A percentile compares a stretch with the other conserved stretches of the same genome.
Evolutionary conservation across 1,140 invertebrate genomes (phyloP).

Genomic region (Parasteatoda tepidariorum): DNA sequence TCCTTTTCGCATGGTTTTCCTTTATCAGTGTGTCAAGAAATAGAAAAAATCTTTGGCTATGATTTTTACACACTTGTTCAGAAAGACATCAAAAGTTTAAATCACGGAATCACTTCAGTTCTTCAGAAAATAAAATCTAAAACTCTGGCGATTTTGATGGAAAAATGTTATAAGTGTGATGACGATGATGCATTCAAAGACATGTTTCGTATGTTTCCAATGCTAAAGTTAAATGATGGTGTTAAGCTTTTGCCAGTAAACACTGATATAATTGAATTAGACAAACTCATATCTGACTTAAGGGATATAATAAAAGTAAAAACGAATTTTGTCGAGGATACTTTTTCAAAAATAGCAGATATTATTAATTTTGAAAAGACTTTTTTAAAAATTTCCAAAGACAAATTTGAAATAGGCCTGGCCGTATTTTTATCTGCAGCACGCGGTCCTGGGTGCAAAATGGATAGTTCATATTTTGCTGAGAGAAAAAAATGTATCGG

Average conservation of each 20-base stretch:
- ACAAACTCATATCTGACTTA: background rate
- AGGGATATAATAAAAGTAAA: background rate
- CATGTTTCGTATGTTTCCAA: background rate
- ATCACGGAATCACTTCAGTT: background rate
- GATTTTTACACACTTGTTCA: background rate
- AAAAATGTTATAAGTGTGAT: background rate
- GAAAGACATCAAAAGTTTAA: background rate
- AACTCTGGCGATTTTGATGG: background rate
- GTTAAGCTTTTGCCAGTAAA: too few relatives aligned
- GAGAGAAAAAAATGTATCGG: too few relatives aligned
- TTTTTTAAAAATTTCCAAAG: too few relatives aligned
- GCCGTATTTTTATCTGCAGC: too few relatives aligned
- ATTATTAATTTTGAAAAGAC: conserved; percentile 4
- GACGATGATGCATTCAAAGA: background rate
- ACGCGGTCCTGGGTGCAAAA: too few relatives aligned
- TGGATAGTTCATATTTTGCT: too few relatives aligned
- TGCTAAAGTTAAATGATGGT: background rate
- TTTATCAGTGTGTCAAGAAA: background rate
- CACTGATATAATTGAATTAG: background rate
- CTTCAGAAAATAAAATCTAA: background rate
- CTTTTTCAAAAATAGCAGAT: background rate
- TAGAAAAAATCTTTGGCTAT: background rate
- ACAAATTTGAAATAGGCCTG: too few relatives aligned
- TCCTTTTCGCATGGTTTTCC: conserved; percentile 2
- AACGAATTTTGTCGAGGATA: background rate